A percentile compares a stretch with the other conserved stretches of the same genome.
phyloP scores from a whole-genome alignment of 2,888 invertebrate genomes.

The Autographa pulchrina region DNA sequence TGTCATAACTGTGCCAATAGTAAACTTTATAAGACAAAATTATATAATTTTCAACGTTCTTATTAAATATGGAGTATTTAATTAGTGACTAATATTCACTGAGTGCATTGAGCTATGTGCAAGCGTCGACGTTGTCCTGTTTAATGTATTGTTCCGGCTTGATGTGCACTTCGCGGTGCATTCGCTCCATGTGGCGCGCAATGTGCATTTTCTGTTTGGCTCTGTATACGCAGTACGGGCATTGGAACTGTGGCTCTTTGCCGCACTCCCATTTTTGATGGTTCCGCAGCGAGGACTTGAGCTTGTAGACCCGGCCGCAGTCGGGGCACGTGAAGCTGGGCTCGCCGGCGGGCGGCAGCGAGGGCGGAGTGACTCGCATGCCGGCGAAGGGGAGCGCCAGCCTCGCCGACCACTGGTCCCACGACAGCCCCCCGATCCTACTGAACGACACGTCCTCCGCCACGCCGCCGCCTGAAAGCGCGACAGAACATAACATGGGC shows the following conservation, averaged over 20 bases:
- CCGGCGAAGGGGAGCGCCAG: conserved; percentile 92
- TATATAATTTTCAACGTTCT: conserved; percentile 52
- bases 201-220: conserved; percentile 96
- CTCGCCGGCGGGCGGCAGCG: conserved; percentile 80
- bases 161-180: conserved; percentile 92
- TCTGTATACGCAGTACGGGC: conserved; percentile 95
- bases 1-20: conserved; percentile 57
- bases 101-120: conserved; percentile 75
- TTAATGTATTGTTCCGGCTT: conserved; percentile 86
- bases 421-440: conserved; percentile 91
- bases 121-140: conserved; percentile 87
- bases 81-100: conserved; percentile 52
- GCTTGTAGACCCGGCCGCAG: conserved; percentile 95
- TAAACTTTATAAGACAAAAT: conserved; percentile 59
- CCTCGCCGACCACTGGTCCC: conserved; percentile 93
- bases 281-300: conserved; percentile 95
- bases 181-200: conserved; percentile 94
- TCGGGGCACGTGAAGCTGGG: conserved; percentile 93
- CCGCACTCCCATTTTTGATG: conserved; percentile 96
- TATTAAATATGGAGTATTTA: conserved; percentile 71
- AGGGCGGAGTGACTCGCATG: conserved; percentile 71
- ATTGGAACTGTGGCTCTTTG: conserved; percentile 95
- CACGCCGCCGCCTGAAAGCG: conserved; percentile 75
- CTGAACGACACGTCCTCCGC: conserved; percentile 92
- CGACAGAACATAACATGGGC: conserved; percentile 64